Base-by-base conservation (phyloP, 2,888 invertebrate genomes). In the Lepidochrysops patricia region DNA sequence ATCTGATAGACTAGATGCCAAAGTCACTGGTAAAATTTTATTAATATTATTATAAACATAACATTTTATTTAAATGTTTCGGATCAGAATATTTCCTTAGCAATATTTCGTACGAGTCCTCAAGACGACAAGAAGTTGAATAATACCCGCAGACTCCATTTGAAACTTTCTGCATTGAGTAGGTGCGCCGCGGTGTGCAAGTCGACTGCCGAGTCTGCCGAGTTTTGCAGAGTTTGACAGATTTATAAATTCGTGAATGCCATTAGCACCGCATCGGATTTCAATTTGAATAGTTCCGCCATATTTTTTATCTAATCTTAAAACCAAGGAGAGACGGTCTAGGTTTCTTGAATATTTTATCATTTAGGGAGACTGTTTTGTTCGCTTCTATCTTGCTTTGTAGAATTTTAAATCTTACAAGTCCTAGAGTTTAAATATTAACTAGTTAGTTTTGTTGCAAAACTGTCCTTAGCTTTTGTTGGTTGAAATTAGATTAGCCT, bases 181-280 rank as follows among this genome's bases (percentile, higher is more conserved):
- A 60, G 61, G 62, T 63, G 62, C 60, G 57, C 54, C 54, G 57
- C 59, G 48, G 43, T 43, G 43, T 43, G 43, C 57, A 48, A 57
- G 48, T 48, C 57, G 60, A 48, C 52, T 49, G 13, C 35, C 57
- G 25, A 57, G 43, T 27, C 57, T 43, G n/a, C 57, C 15, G 60
- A 57, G 60, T 57, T 57, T 50, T 19, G 43, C 48, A 60, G 63
- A 66, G 58, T 66, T 66, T 65, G 66, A 66, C 65, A 66, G 66
- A 63, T 65, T 66, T 63, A 66, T 63, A 65, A 66, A 65, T 63
- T 61, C 57, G 58, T 48, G 63, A 66, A 65, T 52, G 58, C 34
- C 48, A 63, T 54, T 54, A 54, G 52, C 52, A 26, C 26, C 7
- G 54, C 54, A 54, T 54, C 32, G 54, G 54, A 54, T 54, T 54